Evolutionary conservation across 2,113 vertebrate genomes (phyloP), one percentile per base, ranked within the genome.

Genomic region (Microtus pennsylvanicus): DNA sequence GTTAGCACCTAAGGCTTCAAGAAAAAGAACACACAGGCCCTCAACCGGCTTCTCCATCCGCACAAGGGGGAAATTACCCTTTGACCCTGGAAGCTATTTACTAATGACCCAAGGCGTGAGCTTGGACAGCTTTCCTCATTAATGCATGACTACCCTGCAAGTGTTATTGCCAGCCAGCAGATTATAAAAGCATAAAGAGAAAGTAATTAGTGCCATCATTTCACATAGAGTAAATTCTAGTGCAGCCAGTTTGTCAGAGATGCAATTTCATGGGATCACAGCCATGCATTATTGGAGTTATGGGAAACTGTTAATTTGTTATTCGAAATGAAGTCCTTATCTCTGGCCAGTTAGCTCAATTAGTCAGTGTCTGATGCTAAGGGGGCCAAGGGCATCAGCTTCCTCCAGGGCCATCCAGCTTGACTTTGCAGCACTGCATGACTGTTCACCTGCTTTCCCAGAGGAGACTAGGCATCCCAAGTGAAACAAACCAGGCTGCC

Each of bases 101-200:
- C 91, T 97, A 97, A 97, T 96, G 97, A 97, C 97, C 96, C 91
- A 75, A 82, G n/a, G 95, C 94, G 77, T 91, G 78, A 97, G 96
- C 97, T 80, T 97, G 86, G 92, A 96, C 94, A 75, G 90, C 96
- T 97, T 97, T 97, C 96, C 97, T 98, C 97, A 98, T 97, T 98
- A 97, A 90, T 92, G 97, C 94, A 96, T 95, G 94, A 96, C 97
- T 97, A 94, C 65, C 89, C 38, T 95, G 94, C 94, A 97, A 97
- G 95, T 96, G 92, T 97, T 97, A 97, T 96, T 97, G 96, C 97
- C 97, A 97, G 90, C 75, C 82, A 97, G 96, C 94, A 12, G 86
- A 98, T 98, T 97, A 98, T 97, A 97, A 97, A 96, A 91, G 94
- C 97, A 98, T 98, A 97, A 97, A 98, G 96, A 96, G 97, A 97